phyloP scores from a whole-genome alignment of 2,797 vertebrate species.

The Gastrophryne carolinensis region DNA sequence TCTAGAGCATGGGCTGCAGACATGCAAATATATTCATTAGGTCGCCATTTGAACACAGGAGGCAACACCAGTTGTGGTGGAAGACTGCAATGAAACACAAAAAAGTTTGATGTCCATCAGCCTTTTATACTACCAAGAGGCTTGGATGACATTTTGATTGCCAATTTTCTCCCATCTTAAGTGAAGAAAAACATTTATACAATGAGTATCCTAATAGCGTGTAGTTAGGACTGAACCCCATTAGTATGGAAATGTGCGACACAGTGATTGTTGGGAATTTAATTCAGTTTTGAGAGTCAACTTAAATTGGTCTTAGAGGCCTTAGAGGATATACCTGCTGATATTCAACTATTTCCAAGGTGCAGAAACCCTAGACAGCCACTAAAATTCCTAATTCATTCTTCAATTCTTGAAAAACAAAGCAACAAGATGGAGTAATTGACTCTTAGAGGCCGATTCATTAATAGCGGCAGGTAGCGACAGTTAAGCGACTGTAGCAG shows the following conservation, averaged over 20 bases:
- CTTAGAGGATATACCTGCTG: too few species aligned
- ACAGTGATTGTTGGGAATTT: not conserved
- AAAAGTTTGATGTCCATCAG: slow-evolving; percentile 51
- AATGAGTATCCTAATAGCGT: slow-evolving; percentile 19
- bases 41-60: slow-evolving; percentile 64
- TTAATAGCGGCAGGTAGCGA: too few species aligned
- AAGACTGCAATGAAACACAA: slow-evolving; percentile 50
- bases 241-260: slow-evolving; percentile 25
- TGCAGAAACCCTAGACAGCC: too few species aligned
- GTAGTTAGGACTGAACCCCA: slow-evolving; percentile 5
- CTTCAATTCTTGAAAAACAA: too few species aligned
- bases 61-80: slow-evolving; percentile 66
- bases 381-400: too few species aligned
- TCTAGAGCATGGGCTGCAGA: slow-evolving; percentile 64
- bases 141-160: slow-evolving; percentile 55
- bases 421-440: too few species aligned
- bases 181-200: not conserved
- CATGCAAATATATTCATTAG: slow-evolving; percentile 66
- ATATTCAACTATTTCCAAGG: too few species aligned
- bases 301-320: too few species aligned
- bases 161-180: slow-evolving; percentile 53
- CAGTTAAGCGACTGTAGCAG: too few species aligned
- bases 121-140: slow-evolving; percentile 36
- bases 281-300: not conserved
- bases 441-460: too few species aligned